phyloP scores from a whole-genome alignment of 2,888 invertebrate genomes.

The Dryobotodes eremita region DNA sequence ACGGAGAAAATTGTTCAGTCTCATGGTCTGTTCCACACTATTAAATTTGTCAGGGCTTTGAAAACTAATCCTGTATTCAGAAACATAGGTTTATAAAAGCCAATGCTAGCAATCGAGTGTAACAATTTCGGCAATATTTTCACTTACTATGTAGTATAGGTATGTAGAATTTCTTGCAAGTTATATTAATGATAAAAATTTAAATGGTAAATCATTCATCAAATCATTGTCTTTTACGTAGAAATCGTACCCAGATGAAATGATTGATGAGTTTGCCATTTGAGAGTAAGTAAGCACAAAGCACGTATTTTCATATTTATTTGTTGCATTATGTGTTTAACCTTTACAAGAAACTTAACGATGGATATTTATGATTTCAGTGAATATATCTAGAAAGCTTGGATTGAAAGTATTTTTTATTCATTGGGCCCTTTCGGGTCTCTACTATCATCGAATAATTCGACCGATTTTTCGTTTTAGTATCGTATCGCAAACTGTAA shows the following conservation, averaged over 20 bases:
- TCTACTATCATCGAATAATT: neutral
- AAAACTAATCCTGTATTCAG: no score
- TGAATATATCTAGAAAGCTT: neutral
- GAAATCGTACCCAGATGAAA: slow-evolving; percentile 1
- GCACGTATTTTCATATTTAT: neutral
- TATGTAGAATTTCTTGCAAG: neutral
- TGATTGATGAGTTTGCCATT: slow-evolving; percentile 19
- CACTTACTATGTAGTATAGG: neutral
- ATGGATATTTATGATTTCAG: neutral
- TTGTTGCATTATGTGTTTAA: neutral
- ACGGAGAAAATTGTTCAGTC: no score
- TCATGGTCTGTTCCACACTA: no score
- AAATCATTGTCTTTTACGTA: slow-evolving; percentile 6
- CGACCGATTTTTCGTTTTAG: no score
- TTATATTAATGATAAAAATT: neutral
- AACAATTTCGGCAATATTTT: neutral
- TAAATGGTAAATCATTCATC: slow-evolving; percentile 10
- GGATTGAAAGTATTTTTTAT: neutral
- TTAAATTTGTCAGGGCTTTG: no score
- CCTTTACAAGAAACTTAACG: neutral
- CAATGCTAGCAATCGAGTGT: neutral
- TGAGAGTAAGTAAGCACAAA: neutral
- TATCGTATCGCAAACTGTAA: no score
- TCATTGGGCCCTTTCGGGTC: neutral
- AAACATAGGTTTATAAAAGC: neutral